Base-by-base conservation (phyloP, 2,113 vertebrate genomes). In the Laterallus jamaicensis region DNA sequence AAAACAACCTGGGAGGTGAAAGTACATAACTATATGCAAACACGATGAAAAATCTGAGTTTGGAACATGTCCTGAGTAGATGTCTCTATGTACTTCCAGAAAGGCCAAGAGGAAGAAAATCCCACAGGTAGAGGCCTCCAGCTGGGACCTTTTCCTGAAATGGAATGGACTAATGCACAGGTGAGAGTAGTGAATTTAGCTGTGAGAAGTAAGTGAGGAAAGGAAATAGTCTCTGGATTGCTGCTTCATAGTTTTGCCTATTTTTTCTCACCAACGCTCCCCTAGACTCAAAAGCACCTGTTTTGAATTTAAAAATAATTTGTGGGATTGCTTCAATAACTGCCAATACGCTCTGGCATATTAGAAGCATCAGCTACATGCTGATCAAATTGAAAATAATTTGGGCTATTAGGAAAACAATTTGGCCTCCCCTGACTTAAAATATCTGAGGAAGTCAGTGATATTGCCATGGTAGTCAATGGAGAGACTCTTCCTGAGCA, bases 51-150 rank as follows among this genome's bases (percentile, higher is more conserved):
- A 95, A 54, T 86, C 64, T 90, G 86, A 93, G 42, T 97, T 88
- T 96, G 95, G 82, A 97, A 88, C 56, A 0, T 95, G 82, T 91
- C 92, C 95, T 95, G 94, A 96, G 95, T 68, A 94, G 94, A 93
- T 96, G 94, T 96, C 95, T 93, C 93, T 96, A 96, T 96, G 94
- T 96, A 93, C 80, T 95, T 96, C 95, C 95, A 95, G 95, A 96
- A 95, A 97, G 95, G 95, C 88, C 95, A 97, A 96, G 95, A 95
- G 94, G 95, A 97, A 96, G 96, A 96, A 91, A 96, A 96, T 95
- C 95, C 93, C 79, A 96, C 95, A 96, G 96, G 96, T 95, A 97
- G 91, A 97, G 95, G 95, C 96, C 96, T 97, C 78, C 96, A 96
- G 83, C 93, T 97, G 96, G 96, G 95, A 93, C 95, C 93, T 94